Conservation (phyloP, 2,797 vertebrate genomes). For the Monodelphis domestica region DNA sequence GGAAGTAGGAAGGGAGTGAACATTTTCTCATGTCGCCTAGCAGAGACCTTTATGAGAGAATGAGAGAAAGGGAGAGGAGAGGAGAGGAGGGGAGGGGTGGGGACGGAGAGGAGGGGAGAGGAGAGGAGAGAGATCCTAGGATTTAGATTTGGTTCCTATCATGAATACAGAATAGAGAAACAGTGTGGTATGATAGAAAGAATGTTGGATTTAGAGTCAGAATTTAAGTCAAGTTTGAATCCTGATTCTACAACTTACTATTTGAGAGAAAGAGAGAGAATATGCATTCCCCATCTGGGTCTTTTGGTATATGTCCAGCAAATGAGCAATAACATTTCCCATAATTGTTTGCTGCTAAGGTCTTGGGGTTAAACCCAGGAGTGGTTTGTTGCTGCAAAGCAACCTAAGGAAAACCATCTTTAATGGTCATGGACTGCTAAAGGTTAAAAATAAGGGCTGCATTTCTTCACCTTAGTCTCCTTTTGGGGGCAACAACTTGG, state of each 20-base stretch:
- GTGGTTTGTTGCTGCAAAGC: background rate
- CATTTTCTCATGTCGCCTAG: rapidly evolving
- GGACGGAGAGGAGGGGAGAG: background rate
- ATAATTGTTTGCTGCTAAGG: background rate
- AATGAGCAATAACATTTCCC: rapidly evolving
- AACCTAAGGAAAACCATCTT: background rate
- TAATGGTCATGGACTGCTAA: background rate
- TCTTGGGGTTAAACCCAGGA: background rate
- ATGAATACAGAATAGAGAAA: too few species aligned
- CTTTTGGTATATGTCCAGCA: background rate
- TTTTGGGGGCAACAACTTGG: background rate
- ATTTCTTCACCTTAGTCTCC: background rate
- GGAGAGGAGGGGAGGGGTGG: too few species aligned
- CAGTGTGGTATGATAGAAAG: too few species aligned
- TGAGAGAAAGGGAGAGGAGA: too few species aligned
- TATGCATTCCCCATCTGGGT: rapidly evolving
- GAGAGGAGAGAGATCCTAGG: background rate
- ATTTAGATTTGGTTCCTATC: too few species aligned
- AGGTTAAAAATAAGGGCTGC: background rate
- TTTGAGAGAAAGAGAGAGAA: background rate
- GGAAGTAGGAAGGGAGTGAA: background rate
- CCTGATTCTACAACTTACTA: too few species aligned
- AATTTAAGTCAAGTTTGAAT: too few species aligned
- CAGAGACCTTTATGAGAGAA: rapidly evolving
- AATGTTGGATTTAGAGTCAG: too few species aligned